Conservation (phyloP, 2,113 vertebrate genomes). For the Silurus glanis region DNA sequence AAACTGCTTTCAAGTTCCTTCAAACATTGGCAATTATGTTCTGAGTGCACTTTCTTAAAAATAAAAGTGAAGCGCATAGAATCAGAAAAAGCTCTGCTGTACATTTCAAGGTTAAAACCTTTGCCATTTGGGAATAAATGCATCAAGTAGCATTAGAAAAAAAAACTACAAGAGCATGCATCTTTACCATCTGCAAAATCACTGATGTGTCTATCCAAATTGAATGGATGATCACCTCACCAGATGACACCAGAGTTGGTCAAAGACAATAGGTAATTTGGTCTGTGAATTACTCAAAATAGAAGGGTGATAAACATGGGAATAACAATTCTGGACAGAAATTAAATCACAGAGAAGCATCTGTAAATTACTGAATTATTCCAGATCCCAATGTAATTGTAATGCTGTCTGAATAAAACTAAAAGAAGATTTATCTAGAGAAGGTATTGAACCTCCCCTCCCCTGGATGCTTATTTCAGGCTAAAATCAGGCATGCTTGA, state of each 20-base stretch:
- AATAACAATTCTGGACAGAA: not conserved
- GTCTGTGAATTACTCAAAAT: not conserved
- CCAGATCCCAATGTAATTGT: not conserved
- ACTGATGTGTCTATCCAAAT: not conserved
- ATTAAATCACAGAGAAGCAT: not conserved
- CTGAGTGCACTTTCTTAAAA: not conserved
- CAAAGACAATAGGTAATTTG: not conserved
- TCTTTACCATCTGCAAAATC: not conserved
- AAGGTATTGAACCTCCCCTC: slow-evolving; percentile 53
- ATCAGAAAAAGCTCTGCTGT: no score
- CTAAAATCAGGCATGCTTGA: slow-evolving; percentile 63
- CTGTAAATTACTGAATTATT: not conserved
- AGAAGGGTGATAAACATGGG: not conserved
- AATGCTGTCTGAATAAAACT: not conserved
- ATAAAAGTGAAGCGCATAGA: not conserved
- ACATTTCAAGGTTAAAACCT: not conserved
- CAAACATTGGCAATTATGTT: slow-evolving; percentile 45
- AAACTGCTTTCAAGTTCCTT: slow-evolving; percentile 59
- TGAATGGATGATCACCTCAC: not conserved
- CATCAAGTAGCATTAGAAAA: not conserved
- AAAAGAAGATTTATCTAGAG: slow-evolving; percentile 46
- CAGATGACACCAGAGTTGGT: not conserved
- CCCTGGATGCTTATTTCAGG: slow-evolving; percentile 62
- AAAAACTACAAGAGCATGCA: not conserved
- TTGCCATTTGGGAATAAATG: not conserved